A percentile compares a stretch with the other conserved stretches of the same genome.
Evolutionary conservation across 2,797 vertebrate genomes (phyloP).

Genomic region (Pygocentrus nattereri): DNA sequence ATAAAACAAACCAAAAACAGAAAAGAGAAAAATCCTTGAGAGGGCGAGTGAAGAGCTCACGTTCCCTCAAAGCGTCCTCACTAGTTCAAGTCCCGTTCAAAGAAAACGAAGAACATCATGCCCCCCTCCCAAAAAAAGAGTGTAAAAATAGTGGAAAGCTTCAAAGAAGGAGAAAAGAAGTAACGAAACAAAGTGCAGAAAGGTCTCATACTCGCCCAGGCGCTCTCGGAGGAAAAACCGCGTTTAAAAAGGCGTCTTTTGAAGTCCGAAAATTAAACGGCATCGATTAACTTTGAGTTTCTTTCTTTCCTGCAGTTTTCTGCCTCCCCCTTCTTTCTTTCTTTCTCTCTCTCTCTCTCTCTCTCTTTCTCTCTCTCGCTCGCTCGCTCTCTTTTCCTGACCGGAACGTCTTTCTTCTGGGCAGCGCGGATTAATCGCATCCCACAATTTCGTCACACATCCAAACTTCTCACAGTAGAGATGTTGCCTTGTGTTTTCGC

Average conservation of each 20-base stretch:
- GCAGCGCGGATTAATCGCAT: slow-evolving; percentile 68
- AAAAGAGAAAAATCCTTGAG: neutral
- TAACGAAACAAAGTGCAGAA: slow-evolving; percentile 12
- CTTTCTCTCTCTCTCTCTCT: slow-evolving; percentile 29
- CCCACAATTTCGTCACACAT: slow-evolving; percentile 73
- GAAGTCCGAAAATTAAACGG: slow-evolving; percentile 50
- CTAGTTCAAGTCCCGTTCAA: slow-evolving; percentile 44
- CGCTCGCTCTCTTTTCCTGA: slow-evolving; percentile 59
- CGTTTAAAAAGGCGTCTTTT: neutral
- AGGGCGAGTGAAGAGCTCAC: slow-evolving; percentile 9
- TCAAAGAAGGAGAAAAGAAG: slow-evolving; percentile 20
- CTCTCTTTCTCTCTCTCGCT: too few relatives aligned
- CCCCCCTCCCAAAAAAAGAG: neutral
- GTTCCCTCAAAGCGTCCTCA: slow-evolving; percentile 32
- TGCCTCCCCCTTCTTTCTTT: slow-evolving; percentile 74
- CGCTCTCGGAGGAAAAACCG: slow-evolving; percentile 11
- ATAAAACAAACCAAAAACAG: neutral
- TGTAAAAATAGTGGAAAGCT: slow-evolving; percentile 40
- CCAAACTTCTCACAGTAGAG: slow-evolving; percentile 56
- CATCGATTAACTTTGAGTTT: slow-evolving; percentile 61
- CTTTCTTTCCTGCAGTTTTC: slow-evolving; percentile 80
- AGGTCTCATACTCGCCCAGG: slow-evolving; percentile 13
- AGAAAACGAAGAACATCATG: slow-evolving; percentile 52
- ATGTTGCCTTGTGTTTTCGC: slow-evolving; percentile 25
- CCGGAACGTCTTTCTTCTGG: slow-evolving; percentile 83